phyloP scores from a whole-genome alignment of 2,113 vertebrate species.

The Galemys pyrenaicus region DNA sequence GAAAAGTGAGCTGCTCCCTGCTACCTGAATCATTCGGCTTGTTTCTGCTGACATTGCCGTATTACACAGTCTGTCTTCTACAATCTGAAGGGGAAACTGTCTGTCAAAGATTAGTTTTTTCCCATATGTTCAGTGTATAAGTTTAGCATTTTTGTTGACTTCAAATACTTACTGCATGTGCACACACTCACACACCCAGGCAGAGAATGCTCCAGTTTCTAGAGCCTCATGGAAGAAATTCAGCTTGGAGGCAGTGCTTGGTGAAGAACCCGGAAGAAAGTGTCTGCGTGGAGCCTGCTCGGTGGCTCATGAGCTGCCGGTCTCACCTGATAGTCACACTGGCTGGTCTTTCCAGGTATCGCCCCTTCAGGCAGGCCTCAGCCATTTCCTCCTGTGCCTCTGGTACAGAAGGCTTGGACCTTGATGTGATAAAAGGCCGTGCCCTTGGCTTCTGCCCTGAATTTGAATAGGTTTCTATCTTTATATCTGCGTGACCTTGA shows the following conservation, averaged over 20 bases:
- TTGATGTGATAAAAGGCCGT: background rate
- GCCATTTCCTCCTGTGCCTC: background rate
- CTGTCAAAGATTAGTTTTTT: background rate
- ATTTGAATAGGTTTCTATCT: background rate
- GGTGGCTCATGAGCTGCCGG: fast-evolving
- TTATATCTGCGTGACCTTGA: background rate
- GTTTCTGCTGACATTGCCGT: background rate
- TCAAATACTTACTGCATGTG: background rate
- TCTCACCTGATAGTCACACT: too few relatives aligned
- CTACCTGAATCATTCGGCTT: background rate
- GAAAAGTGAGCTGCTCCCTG: background rate
- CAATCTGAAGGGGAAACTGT: background rate
- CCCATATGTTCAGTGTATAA: background rate
- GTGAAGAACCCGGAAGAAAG: background rate
- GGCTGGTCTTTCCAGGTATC: background rate
- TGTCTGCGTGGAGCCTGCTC: background rate
- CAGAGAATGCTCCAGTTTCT: background rate
- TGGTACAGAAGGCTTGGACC: background rate
- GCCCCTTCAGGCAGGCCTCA: background rate
- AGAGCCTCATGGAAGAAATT: background rate
- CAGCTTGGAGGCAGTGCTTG: background rate
- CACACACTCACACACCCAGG: background rate
- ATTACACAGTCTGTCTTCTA: background rate
- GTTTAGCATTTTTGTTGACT: background rate
- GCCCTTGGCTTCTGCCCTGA: background rate